These are phyloP conservation scores for Tetrapedia diversipes DNA, from an alignment of 2,888 invertebrate species.

Conservation along the genomic window DNA sequence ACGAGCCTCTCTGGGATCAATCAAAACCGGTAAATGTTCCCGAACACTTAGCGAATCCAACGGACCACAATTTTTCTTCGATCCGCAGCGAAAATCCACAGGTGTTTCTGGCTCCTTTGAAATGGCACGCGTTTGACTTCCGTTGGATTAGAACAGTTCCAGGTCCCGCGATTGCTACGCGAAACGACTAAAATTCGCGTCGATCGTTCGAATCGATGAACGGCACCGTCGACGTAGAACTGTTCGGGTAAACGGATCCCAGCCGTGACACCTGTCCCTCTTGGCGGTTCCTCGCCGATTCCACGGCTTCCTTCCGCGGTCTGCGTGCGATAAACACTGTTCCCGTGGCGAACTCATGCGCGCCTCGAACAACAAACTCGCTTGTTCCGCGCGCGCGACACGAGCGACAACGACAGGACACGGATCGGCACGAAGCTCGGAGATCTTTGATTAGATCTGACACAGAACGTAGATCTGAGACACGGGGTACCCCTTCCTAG, in stretches of 20 bases:
- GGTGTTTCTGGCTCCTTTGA: too few relatives aligned
- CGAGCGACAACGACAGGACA: background rate
- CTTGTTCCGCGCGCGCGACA: conserved; percentile 9
- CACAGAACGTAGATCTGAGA: too few relatives aligned
- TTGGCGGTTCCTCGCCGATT: background rate
- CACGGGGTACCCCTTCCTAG: background rate
- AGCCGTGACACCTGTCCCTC: background rate
- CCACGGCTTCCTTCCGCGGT: background rate
- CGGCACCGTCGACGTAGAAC: background rate
- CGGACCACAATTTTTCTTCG: too few relatives aligned
- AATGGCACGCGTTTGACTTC: too few relatives aligned
- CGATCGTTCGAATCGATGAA: background rate
- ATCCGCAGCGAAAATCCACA: too few relatives aligned
- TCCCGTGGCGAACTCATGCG: background rate
- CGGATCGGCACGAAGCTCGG: background rate
- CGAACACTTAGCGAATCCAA: too few relatives aligned
- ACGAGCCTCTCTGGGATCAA: too few relatives aligned
- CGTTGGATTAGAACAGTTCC: too few relatives aligned
- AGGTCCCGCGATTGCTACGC: too few relatives aligned
- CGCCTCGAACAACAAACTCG: background rate
- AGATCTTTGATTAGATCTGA: background rate
- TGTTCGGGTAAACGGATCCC: background rate
- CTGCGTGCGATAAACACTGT: conserved; percentile 39
- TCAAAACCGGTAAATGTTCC: too few relatives aligned
- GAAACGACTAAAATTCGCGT: too few relatives aligned